These are phyloP conservation scores for Macrosteles quadrilineatus DNA, from an alignment of 1,140 invertebrate species.

Conservation along the genomic window DNA sequence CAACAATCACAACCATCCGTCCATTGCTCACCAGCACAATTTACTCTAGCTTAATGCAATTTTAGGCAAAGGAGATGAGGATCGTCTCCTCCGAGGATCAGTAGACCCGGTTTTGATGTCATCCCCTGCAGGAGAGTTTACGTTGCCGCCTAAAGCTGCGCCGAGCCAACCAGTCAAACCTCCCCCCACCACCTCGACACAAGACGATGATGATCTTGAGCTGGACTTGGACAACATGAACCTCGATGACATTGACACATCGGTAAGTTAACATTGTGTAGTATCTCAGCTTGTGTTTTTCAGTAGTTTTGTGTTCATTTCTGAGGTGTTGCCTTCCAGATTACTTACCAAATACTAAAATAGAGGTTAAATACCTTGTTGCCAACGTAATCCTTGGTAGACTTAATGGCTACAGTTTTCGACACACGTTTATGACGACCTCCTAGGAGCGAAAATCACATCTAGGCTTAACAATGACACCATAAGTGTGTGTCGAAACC, in stretches of 20 bases:
- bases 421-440: background rate
- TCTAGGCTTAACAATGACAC: too few relatives aligned
- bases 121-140: too few relatives aligned
- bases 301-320: too few relatives aligned
- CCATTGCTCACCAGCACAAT: too few relatives aligned
- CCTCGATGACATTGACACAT: slow-evolving; percentile 46
- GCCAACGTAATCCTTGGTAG: slow-evolving; percentile 10
- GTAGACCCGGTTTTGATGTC: too few relatives aligned
- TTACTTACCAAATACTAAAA: background rate
- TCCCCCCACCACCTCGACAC: slow-evolving; percentile 30
- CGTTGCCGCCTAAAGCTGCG: background rate
- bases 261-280: slow-evolving; percentile 31
- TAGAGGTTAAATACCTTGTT: slow-evolving; percentile 20
- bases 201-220: slow-evolving; percentile 53
- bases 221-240: slow-evolving; percentile 53
- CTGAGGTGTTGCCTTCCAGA: background rate
- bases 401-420: too few relatives aligned
- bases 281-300: slow-evolving; percentile 20
- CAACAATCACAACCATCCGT: too few relatives aligned
- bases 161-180: slow-evolving; percentile 22
- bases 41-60: too few relatives aligned
- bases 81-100: too few relatives aligned
- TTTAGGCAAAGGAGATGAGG: background rate
- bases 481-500: too few relatives aligned
- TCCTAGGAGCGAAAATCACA: background rate